Conservation (phyloP, 2,113 vertebrate species). For the Phalacrocorax carbo region DNA sequence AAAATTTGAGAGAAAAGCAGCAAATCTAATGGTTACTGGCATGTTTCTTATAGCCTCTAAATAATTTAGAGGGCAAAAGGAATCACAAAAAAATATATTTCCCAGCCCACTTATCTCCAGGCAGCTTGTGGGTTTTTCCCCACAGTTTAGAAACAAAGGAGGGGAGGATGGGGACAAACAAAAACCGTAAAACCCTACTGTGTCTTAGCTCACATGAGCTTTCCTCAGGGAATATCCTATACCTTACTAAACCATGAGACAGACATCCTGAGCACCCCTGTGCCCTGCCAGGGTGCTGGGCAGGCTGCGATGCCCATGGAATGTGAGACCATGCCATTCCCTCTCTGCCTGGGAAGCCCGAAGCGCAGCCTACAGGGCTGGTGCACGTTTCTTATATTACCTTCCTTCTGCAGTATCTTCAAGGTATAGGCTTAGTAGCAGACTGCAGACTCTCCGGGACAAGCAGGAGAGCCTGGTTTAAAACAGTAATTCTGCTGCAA, state of each 20-base stretch:
- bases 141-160: background rate
- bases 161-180: background rate
- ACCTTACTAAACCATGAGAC: background rate
- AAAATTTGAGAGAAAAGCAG: background rate
- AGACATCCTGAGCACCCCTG: background rate
- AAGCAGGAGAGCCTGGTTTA: background rate
- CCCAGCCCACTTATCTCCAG: background rate
- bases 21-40: background rate
- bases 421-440: background rate
- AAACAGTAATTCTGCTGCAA: background rate
- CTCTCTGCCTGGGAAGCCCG: background rate
- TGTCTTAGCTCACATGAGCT: background rate
- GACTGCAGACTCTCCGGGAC: background rate
- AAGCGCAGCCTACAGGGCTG: background rate
- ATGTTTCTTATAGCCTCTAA: background rate
- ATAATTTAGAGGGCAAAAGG: background rate
- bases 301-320: background rate
- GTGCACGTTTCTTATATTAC: background rate
- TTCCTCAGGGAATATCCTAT: background rate
- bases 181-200: accelerated
- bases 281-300: background rate
- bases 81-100: background rate
- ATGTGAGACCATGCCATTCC: accelerated
- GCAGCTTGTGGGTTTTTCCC: accelerated
- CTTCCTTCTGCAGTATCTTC: background rate